Conservation (phyloP, 2,113 vertebrate genomes). For the Clarias macrocephalus region DNA sequence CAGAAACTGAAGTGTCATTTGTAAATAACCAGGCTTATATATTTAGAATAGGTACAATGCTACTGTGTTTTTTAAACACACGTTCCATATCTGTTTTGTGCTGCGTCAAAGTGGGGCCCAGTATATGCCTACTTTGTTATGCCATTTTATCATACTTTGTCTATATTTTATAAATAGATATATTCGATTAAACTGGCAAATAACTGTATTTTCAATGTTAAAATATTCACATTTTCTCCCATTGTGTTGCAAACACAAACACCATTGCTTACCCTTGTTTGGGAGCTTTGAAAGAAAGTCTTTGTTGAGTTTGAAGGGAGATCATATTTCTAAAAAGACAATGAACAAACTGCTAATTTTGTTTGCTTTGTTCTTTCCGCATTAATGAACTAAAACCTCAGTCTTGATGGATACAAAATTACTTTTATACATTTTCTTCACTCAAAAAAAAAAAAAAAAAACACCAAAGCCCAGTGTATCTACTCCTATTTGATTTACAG, state of each 20-base stretch:
- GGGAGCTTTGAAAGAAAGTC: constrained; percentile 57
- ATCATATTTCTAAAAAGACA: constrained; percentile 62
- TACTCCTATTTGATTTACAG: neutral
- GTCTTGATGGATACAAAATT: neutral
- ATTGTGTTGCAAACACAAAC: constrained; percentile 60
- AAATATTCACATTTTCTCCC: constrained; percentile 34
- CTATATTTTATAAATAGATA: neutral
- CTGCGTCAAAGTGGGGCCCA: too few relatives aligned
- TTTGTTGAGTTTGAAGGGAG: constrained; percentile 63
- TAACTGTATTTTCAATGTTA: constrained; percentile 23
- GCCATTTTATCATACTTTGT: neutral
- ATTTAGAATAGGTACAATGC: constrained; percentile 53
- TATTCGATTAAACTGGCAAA: neutral
- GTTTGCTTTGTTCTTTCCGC: neutral
- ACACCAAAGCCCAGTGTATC: neutral
- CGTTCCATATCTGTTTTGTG: neutral
- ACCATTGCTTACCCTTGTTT: constrained; percentile 38
- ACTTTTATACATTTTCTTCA: neutral
- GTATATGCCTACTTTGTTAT: constrained; percentile 13
- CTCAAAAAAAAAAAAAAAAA: neutral
- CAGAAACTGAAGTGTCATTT: neutral
- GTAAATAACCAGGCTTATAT: constrained; percentile 55
- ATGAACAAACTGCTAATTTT: constrained; percentile 9
- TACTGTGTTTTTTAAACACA: too few relatives aligned
- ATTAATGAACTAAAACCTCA: neutral